Evolutionary conservation across 2,888 invertebrate genomes (phyloP).

Genomic region (Anodontia alba): DNA sequence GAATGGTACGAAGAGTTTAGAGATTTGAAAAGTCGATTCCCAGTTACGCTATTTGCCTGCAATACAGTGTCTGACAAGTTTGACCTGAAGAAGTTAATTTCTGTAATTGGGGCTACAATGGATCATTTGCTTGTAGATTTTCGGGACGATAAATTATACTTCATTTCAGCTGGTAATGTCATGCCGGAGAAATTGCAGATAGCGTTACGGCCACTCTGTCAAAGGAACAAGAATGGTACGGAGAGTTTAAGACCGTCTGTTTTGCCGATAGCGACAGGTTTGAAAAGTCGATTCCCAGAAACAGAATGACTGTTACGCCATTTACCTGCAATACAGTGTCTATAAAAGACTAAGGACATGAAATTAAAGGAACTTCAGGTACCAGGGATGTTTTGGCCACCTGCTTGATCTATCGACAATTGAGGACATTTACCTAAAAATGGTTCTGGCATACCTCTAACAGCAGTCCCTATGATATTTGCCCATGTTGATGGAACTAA

Average conservation of each 20-base stretch:
- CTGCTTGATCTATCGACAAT: constrained; percentile 16
- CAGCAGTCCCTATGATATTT: too few species aligned
- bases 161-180: constrained; percentile 26
- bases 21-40: constrained; percentile 27
- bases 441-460: constrained; percentile 24
- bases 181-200: constrained; percentile 18
- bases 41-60: constrained; percentile 38
- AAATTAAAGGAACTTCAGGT: too few species aligned
- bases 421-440: constrained; percentile 33
- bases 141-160: constrained; percentile 18
- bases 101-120: background rate
- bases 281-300: constrained; percentile 34
- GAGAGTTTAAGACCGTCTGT: constrained; percentile 30
- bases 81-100: constrained; percentile 17
- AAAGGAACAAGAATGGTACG: constrained; percentile 8
- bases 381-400: constrained; percentile 38
- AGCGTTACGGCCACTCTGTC: background rate
- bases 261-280: too few species aligned
- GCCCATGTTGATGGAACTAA: too few species aligned
- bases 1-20: constrained; percentile 36
- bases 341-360: constrained; percentile 2
- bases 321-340: constrained; percentile 21
- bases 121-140: constrained; percentile 22
- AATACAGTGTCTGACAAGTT: background rate
- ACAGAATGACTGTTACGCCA: too few species aligned